Conservation (phyloP, 2,888 invertebrate species). For the Ophion costatus region DNA sequence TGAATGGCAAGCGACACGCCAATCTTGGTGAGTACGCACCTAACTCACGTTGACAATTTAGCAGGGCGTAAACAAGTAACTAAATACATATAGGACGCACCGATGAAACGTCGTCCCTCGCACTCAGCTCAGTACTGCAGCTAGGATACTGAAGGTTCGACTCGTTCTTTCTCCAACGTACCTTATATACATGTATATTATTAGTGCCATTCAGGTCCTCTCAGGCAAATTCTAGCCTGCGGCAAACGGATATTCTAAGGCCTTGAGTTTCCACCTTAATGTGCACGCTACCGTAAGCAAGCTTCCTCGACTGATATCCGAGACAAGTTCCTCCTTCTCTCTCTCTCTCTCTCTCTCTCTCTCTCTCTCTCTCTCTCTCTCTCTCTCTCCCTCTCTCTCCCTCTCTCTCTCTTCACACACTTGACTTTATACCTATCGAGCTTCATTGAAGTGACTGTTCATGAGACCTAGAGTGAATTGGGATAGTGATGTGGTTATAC, state of each 20-base stretch:
- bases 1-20: background rate
- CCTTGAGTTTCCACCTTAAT: conserved; percentile 53
- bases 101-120: conserved; percentile 7
- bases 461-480: background rate
- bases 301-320: conserved; percentile 34
- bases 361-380: conserved; percentile 47
- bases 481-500: background rate
- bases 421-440: background rate
- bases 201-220: conserved; percentile 37
- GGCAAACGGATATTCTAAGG: conserved; percentile 42
- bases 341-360: conserved; percentile 17
- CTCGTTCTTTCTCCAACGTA: conserved; percentile 8
- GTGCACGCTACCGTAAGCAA: conserved; percentile 22
- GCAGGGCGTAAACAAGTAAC: conserved; percentile 5
- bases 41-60: conserved; percentile 29
- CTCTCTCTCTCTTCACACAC: background rate
- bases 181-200: conserved; percentile 26
- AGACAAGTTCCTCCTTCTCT: conserved; percentile 27
- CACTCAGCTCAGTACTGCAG: conserved; percentile 23
- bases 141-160: background rate
- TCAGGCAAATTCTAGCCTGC: conserved; percentile 7
- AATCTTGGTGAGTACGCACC: conserved; percentile 28
- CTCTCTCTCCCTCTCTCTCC: conserved; percentile 21
- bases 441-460: conserved; percentile 1
- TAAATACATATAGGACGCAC: background rate